Percentiles rank a stretch among this genome's conserved stretches.
Conservation (phyloP, 2,797 vertebrate genomes). For the Hafferia zeledoni region DNA sequence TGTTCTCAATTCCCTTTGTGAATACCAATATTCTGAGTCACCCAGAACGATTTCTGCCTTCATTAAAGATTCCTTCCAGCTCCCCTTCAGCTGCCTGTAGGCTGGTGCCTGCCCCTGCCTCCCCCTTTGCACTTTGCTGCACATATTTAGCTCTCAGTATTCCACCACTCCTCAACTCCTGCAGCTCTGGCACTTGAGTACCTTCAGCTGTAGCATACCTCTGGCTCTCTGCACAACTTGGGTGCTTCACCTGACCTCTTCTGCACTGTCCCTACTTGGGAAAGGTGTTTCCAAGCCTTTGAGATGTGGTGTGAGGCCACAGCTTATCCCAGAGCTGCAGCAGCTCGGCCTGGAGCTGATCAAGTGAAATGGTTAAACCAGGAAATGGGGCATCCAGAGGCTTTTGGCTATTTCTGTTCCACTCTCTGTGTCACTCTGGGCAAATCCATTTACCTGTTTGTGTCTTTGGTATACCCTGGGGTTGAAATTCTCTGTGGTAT, state of each 20-base stretch:
- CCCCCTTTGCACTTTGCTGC: constrained; percentile 41
- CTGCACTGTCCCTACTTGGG: not conserved
- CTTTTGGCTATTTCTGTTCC: not conserved
- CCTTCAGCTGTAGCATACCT: not conserved
- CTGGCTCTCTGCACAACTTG: not conserved
- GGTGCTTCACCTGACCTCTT: not conserved
- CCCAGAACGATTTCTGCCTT: constrained; percentile 37
- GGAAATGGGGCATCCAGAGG: not conserved
- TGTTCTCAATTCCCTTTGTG: constrained; percentile 53
- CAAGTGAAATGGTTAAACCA: not conserved
- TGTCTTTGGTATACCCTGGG: not conserved
- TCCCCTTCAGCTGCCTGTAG: constrained; percentile 31
- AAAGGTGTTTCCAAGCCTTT: not conserved
- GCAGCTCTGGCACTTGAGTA: not conserved
- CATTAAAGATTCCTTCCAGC: constrained; percentile 50
- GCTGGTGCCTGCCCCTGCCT: constrained; percentile 60
- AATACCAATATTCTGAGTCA: constrained; percentile 66
- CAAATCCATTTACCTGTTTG: not conserved
- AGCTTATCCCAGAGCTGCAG: not conserved
- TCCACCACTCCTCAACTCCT: not conserved
- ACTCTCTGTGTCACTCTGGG: not conserved
- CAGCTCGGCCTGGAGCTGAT: not conserved
- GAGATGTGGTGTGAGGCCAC: not conserved
- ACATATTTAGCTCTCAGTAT: not conserved
- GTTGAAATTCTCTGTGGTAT: not conserved